Percentiles rank a stretch among this genome's conserved stretches.
These are phyloP conservation scores for Crypturellus tataupa DNA, from an alignment of 2,797 vertebrate genomes.

Conservation along the genomic window DNA sequence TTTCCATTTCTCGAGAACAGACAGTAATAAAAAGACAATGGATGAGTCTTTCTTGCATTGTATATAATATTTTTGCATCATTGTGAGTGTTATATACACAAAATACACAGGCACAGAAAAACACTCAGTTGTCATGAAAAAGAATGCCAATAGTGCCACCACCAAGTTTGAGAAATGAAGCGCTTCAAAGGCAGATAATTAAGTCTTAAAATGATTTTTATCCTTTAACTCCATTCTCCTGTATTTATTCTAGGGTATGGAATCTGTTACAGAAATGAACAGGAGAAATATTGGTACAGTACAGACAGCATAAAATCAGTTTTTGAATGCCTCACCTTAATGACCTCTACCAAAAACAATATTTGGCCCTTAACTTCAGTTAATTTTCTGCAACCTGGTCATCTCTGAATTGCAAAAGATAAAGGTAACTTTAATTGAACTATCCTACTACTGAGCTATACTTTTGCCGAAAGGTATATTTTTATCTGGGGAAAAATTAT, in stretches of 20 bases:
- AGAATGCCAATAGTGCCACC: background rate
- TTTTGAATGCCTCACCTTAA: background rate
- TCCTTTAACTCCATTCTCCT: background rate
- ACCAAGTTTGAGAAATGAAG: background rate
- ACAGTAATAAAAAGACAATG: slow-evolving; percentile 30
- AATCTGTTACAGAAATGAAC: background rate
- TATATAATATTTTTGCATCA: background rate
- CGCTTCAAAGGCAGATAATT: background rate
- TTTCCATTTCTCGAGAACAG: slow-evolving; percentile 34
- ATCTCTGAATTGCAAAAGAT: background rate
- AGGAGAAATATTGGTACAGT: background rate
- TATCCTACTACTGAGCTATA: background rate
- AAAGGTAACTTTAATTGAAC: background rate
- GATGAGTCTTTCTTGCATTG: background rate
- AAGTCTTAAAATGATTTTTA: background rate
- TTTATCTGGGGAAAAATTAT: background rate
- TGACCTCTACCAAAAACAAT: background rate
- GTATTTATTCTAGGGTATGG: background rate
- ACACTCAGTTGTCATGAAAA: slow-evolving; percentile 5
- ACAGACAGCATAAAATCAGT: background rate
- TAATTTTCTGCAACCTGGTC: background rate
- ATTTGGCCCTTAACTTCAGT: background rate
- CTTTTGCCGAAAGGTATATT: background rate
- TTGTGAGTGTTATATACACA: background rate
- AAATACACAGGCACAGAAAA: background rate